Conservation (phyloP, 2,888 invertebrate species). For the Zygogramma bicolorata region DNA sequence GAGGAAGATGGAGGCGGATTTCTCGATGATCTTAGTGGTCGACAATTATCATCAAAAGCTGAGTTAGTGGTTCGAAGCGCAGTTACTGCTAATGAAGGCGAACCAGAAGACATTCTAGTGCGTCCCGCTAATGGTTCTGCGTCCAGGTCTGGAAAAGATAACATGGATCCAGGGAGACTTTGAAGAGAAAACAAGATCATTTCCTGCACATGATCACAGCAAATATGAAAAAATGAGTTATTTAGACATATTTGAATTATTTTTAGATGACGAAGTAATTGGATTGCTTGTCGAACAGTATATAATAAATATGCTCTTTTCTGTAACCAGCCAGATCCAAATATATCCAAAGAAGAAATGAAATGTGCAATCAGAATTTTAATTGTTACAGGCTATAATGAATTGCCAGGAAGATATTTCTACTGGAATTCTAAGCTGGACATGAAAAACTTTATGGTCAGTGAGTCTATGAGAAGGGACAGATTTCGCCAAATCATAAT, state of each 20-base stretch:
- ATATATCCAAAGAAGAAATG: conserved; percentile 20
- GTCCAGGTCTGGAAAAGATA: conserved; percentile 15
- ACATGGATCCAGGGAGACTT: conserved; percentile 26
- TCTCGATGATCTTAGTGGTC: too few relatives aligned
- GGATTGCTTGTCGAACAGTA: conserved; percentile 7
- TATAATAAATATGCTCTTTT: conserved; percentile 23
- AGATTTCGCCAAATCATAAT: conserved; percentile 18
- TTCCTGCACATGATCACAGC: conserved; percentile 24
- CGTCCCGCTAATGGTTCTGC: too few relatives aligned
- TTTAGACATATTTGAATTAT: conserved; percentile 18
- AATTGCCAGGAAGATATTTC: conserved; percentile 16
- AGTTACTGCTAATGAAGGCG: too few relatives aligned
- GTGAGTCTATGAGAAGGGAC: conserved; percentile 16
- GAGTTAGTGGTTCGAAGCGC: too few relatives aligned
- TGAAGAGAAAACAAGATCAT: conserved; percentile 9
- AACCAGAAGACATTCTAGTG: too few relatives aligned
- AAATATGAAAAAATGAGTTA: conserved; percentile 17
- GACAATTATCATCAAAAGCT: too few relatives aligned
- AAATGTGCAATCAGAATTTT: conserved; percentile 9
- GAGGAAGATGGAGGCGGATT: too few relatives aligned
- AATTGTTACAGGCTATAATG: conserved; percentile 18
- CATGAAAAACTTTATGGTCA: conserved; percentile 23
- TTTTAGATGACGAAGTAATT: conserved; percentile 17
- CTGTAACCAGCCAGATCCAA: conserved; percentile 22
- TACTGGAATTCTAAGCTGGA: conserved; percentile 17